These are phyloP conservation scores for Zelleria hepariella DNA, from an alignment of 2,888 invertebrate species.

Conservation along the genomic window DNA sequence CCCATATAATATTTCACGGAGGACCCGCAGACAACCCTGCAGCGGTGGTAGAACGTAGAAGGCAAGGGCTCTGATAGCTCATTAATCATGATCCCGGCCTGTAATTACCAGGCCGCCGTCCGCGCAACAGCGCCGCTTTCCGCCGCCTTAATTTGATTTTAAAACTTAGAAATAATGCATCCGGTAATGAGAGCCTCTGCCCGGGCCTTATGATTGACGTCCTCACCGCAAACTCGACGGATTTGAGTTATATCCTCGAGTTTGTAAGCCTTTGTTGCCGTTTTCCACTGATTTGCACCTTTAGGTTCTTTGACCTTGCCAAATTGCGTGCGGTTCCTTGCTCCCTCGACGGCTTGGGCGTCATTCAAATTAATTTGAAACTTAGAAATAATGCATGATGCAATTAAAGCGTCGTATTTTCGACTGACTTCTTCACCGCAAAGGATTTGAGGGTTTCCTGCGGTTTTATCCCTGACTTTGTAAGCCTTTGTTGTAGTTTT, in stretches of 20 bases:
- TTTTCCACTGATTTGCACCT: background rate
- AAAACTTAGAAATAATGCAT: constrained; percentile 48
- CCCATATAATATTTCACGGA: background rate
- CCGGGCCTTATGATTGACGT: constrained; percentile 3
- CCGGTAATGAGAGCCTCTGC: constrained; percentile 9
- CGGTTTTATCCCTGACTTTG: background rate
- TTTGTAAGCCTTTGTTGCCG: background rate
- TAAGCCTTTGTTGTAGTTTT: background rate
- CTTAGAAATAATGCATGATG: no score
- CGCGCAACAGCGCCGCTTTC: constrained; percentile 25
- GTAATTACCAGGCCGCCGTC: constrained; percentile 58
- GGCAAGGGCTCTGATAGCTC: constrained; percentile 54
- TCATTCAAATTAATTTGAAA: no score
- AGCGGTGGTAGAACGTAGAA: constrained; percentile 21
- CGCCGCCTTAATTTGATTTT: constrained; percentile 51
- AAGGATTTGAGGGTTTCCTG: background rate
- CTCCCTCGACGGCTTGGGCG: no score
- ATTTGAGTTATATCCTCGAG: background rate
- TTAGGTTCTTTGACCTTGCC: background rate
- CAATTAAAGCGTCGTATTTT: background rate
- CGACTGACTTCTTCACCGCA: background rate
- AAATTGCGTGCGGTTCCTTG: no score
- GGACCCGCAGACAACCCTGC: constrained; percentile 28
- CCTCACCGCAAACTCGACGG: background rate
- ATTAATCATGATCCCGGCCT: constrained; percentile 56